Conservation (phyloP, 2,888 invertebrate genomes). For the Antheraea assamensis region DNA sequence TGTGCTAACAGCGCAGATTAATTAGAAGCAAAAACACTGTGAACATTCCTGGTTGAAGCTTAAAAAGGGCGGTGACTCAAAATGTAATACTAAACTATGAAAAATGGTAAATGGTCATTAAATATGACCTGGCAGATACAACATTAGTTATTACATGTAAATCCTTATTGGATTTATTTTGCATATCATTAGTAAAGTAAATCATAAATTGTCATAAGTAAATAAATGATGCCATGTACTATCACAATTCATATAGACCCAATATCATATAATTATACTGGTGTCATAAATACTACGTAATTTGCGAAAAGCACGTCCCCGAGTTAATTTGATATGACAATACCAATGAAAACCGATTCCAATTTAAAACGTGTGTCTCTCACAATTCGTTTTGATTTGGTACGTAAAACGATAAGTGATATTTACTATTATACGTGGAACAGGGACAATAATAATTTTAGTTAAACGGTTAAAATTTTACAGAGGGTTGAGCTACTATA, state of each 20-base stretch:
- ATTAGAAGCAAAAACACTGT: too few species aligned
- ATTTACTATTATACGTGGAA: neutral
- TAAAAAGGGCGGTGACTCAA: too few species aligned
- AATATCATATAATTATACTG: neutral
- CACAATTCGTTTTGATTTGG: neutral
- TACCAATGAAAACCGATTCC: neutral
- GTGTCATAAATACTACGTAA: neutral
- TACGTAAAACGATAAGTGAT: neutral
- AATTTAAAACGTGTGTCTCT: neutral
- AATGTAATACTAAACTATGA: too few species aligned
- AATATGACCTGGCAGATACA: too few species aligned
- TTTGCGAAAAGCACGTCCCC: neutral
- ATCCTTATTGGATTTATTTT: too few species aligned
- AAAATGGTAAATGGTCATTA: too few species aligned
- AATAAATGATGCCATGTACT: neutral
- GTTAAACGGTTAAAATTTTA: neutral
- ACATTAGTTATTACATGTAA: too few species aligned
- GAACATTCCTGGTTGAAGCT: too few species aligned
- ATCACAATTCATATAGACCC: neutral
- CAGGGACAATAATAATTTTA: neutral
- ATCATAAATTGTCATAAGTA: neutral
- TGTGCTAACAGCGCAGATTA: too few species aligned
- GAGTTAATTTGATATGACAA: neutral
- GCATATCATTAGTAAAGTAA: neutral
- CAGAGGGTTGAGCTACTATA: neutral